Conservation (phyloP, 2,113 vertebrate genomes). For the Chloroceryle aenea region DNA sequence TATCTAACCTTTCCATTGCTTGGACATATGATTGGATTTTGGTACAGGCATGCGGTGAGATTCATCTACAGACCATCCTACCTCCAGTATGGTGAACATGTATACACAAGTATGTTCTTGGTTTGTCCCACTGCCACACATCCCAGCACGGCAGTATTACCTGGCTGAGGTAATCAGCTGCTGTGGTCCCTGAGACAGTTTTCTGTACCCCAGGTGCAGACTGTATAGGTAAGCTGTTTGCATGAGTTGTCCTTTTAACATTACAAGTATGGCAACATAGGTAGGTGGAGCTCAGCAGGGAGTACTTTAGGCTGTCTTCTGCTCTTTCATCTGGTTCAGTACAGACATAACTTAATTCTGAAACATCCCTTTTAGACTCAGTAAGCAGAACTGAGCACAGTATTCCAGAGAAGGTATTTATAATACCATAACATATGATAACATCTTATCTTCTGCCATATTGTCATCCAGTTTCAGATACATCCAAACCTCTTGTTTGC, state of each 20-base stretch:
- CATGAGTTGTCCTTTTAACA: neutral
- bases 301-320: neutral
- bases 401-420: neutral
- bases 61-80: neutral
- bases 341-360: neutral
- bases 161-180: neutral
- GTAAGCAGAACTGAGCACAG: neutral
- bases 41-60: neutral
- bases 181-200: neutral
- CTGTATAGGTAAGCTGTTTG: neutral
- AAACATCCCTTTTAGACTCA: neutral
- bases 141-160: neutral
- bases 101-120: neutral
- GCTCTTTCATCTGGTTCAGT: neutral
- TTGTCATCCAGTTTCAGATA: neutral
- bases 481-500: neutral
- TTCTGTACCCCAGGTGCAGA: neutral
- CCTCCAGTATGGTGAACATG: neutral
- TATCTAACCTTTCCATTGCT: neutral
- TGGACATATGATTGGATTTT: fast-evolving
- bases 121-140: no score
- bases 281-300: neutral
- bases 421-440: neutral
- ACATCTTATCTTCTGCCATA: neutral
- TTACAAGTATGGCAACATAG: neutral